phyloP scores from a whole-genome alignment of 2,113 vertebrate genomes.

The Synchiropus splendidus region DNA sequence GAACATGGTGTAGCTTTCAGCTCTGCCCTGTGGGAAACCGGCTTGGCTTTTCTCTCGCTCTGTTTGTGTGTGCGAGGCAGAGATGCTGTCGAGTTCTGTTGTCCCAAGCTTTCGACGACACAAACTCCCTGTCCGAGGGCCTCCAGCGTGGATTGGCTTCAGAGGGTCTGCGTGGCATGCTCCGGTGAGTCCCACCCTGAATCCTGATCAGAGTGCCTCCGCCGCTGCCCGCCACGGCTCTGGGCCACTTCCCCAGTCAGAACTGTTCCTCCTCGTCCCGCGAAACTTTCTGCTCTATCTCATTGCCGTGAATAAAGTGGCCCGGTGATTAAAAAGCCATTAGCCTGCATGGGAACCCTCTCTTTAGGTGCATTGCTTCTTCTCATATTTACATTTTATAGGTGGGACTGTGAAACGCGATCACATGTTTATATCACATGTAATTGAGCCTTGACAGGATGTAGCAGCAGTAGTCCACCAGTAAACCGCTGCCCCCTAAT shows the following conservation, averaged over 20 bases:
- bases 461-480: constrained; percentile 36
- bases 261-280: constrained; percentile 14
- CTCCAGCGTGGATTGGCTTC: constrained; percentile 58
- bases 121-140: constrained; percentile 55
- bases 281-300: background rate
- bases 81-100: constrained; percentile 41
- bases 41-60: constrained; percentile 52
- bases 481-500: constrained; percentile 38
- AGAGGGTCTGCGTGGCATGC: constrained; percentile 47
- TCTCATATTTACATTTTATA: constrained; percentile 16
- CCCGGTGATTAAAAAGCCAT: constrained; percentile 5
- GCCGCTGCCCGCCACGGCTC: too few relatives aligned
- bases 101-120: constrained; percentile 53
- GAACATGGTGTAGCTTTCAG: constrained; percentile 69
- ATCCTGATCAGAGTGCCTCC: constrained; percentile 50
- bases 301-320: too few relatives aligned
- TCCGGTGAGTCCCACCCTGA: constrained; percentile 46
- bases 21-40: constrained; percentile 64
- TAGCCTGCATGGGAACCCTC: constrained; percentile 16
- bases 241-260: constrained; percentile 28
- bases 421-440: constrained; percentile 35
- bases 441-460: constrained; percentile 19
- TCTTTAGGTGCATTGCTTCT: constrained; percentile 7
- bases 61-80: constrained; percentile 31
- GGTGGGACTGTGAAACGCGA: constrained; percentile 39